Evolutionary conservation across 2,888 invertebrate species (phyloP), one percentile per base, ranked within the genome.

Genomic region (Cremastinae sp.): DNA sequence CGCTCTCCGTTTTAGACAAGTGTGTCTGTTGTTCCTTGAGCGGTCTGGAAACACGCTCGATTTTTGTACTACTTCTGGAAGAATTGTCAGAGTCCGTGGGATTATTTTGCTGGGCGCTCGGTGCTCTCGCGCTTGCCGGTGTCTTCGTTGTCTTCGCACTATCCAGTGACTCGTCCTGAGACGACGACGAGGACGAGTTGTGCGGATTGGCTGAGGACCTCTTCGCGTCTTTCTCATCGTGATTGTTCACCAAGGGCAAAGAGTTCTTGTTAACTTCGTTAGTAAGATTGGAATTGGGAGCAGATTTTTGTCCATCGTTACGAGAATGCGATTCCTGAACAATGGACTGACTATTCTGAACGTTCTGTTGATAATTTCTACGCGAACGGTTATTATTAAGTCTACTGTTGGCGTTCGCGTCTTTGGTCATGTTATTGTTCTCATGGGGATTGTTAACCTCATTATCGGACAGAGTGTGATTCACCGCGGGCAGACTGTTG

Each of bases 331-430:
- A 18, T 5, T 76, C 73, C 1, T 64, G 68, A 12, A 8, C 12
- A 8, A 41, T 45, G 5, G 53, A 38, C n/a, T 74, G 74, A 61
- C 61, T 66, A 12, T 75, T 59, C 12, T 72, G 71, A 54, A 41
- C 2, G 12, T 41, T 45, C 71, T 85, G 86, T 54, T 77, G 72
- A 65, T 85, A 85, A 79, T 74, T 82, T 36, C 85, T 84, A 14
- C 87, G 84, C 43, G 84, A 65, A 66, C 87, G 83, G 45, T 84
- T 75, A 78, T 84, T 83, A 65, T 82, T 87, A 38, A 70, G 74
- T 62, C 82, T 84, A 1, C 80, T 36, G 75, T 82, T 84, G 16
- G 76, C 61, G 73, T 80, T 79, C 1, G 76, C 28, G 66, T 87
- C 87, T 68, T 84, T 86, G 65, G 62, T 74, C 36, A 68, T 78